These are phyloP conservation scores for Dipodomys ordii DNA, from an alignment of 2,113 vertebrate species.

Conservation along the genomic window DNA sequence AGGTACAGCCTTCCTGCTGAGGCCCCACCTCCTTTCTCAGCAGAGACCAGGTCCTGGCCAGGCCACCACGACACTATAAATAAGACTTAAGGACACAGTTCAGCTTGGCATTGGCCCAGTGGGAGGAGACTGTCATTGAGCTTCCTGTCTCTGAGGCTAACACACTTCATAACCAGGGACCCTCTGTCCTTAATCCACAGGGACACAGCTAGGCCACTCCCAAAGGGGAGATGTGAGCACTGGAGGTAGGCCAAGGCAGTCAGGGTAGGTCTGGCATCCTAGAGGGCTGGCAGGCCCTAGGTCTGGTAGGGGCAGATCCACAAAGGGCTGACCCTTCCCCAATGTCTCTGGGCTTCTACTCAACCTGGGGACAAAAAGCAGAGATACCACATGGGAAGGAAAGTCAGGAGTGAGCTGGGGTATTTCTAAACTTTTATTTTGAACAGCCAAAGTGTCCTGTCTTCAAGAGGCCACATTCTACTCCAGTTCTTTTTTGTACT, in stretches of 20 bases:
- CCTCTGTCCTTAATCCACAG: neutral
- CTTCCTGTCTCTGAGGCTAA: neutral
- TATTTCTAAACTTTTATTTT: neutral
- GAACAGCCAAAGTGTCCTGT: too few relatives aligned
- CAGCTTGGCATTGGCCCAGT: neutral
- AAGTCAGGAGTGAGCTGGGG: neutral
- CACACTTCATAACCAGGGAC: accelerated
- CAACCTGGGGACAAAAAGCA: neutral
- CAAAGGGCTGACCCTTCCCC: neutral
- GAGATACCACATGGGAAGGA: neutral
- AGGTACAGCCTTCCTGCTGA: neutral
- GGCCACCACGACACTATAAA: neutral
- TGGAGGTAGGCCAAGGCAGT: neutral
- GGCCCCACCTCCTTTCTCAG: too few relatives aligned
- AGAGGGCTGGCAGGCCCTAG: neutral
- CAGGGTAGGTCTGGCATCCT: neutral
- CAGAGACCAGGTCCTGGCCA: neutral
- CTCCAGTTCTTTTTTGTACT: too few relatives aligned
- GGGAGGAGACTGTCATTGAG: neutral
- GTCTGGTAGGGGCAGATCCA: neutral
- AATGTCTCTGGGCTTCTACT: neutral
- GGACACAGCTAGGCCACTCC: too few relatives aligned
- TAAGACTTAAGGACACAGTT: neutral
- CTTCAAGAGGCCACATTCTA: too few relatives aligned
- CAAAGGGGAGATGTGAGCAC: neutral